These are phyloP conservation scores for Daphoenositta chrysoptera DNA, from an alignment of 2,113 vertebrate genomes.

Conservation along the genomic window DNA sequence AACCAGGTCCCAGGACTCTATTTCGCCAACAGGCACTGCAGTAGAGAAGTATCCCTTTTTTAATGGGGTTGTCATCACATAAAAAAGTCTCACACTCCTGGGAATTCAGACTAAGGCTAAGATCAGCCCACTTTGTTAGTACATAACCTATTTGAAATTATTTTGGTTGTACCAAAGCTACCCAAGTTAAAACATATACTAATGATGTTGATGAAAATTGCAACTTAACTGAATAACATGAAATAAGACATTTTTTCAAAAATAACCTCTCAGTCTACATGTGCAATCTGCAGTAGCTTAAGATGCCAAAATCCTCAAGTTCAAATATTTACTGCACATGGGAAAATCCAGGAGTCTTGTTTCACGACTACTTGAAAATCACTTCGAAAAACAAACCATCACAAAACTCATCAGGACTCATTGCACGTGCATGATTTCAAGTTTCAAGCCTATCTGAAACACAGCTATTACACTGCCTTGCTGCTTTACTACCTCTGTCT, in stretches of 20 bases:
- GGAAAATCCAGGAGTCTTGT: background rate
- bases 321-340: background rate
- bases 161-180: background rate
- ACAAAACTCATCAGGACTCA: background rate
- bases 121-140: background rate
- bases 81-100: background rate
- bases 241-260: background rate
- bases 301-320: background rate
- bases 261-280: background rate
- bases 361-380: background rate
- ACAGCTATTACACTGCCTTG: background rate
- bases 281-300: background rate
- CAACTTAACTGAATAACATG: background rate
- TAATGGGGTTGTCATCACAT: background rate
- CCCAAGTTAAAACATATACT: background rate
- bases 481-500: background rate
- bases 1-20: background rate
- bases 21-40: background rate
- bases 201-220: background rate
- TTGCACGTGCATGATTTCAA: background rate
- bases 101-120: background rate
- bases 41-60: background rate
- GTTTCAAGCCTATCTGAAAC: background rate
- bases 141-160: background rate
- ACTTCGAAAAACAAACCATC: background rate